Conservation (phyloP, 2,113 vertebrate genomes). For the Notothenia rossii region DNA sequence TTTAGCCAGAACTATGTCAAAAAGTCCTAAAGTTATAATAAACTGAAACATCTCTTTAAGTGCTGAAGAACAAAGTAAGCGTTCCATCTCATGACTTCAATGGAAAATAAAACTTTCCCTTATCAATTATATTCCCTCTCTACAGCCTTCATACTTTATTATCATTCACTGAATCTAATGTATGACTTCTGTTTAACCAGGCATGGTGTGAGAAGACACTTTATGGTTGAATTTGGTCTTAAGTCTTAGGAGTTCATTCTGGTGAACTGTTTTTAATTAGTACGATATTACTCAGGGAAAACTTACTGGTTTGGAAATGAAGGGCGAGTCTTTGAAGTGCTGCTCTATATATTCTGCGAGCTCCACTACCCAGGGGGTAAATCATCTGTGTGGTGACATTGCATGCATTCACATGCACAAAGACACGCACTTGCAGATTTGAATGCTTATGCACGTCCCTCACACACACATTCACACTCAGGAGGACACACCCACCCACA, state of each 20-base stretch:
- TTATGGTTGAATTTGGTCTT: constrained; percentile 63
- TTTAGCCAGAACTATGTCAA: not conserved
- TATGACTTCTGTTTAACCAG: constrained; percentile 65
- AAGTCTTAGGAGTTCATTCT: constrained; percentile 50
- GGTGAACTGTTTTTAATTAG: constrained; percentile 77
- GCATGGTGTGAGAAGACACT: constrained; percentile 55
- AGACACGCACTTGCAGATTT: constrained; percentile 38
- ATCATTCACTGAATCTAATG: constrained; percentile 67
- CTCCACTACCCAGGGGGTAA: constrained; percentile 70
- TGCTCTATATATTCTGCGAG: constrained; percentile 76
- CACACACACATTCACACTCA: constrained; percentile 50
- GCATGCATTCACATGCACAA: constrained; percentile 62
- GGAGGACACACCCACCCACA: constrained; percentile 18
- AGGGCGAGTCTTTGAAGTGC: constrained; percentile 81
- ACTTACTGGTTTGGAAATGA: constrained; percentile 82
- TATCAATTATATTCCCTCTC: constrained; percentile 19
- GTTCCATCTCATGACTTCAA: constrained; percentile 24
- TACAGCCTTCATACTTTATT: constrained; percentile 41
- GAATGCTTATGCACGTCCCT: constrained; percentile 30
- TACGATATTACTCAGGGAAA: constrained; percentile 68
- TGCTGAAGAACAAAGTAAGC: constrained; percentile 27
- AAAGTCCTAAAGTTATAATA: not conserved
- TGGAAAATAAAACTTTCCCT: constrained; percentile 40
- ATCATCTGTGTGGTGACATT: constrained; percentile 71
- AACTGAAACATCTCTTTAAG: not conserved